Base-by-base conservation (phyloP, 2,797 vertebrate genomes). In the Remorina albescens region DNA sequence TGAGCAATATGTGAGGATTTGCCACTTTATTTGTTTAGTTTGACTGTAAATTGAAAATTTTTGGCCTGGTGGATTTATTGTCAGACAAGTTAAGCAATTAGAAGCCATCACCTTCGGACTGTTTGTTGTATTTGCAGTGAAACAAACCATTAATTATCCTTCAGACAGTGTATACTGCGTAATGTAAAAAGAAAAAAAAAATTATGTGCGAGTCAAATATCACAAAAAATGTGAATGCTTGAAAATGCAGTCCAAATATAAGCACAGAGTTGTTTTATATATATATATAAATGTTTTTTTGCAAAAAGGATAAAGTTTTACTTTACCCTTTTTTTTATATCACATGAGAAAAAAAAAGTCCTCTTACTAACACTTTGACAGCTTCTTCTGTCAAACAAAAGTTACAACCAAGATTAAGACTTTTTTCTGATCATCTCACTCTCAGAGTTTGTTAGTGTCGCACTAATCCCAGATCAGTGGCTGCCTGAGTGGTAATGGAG, bases 391-490 rank as follows among this genome's bases (percentile, higher is more conserved):
- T 80, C 34, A 58, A 63, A 18, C 12, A 23, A 46, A 37, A 72
- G 51, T 83, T 71, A 66, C 2, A 18, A 71, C 21, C 54, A 69
- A 53, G 28, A 55, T 21, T 64, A 6, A 1, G 61, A 44, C 56
- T 42, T 44, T 56, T 86, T 78, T 82, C 57, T 69, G 49, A 57
- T 57, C 66, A 44, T 64, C 49, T 79, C 47, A 13, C 58, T 81
- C 58, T 67, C 78, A 46, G 36, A 15, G 58, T 76, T 71, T 19
- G 58, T 74, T 34, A 82, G 66, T 69, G 36, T 86, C 47, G 41
- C 49, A 12, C 74, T 85, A 81, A 88, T 78, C 78, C 76, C 53
- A 74, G 58, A 77, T 88, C 86, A 87, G 79, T 60, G 76, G 62
- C 61, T 30, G 80, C 57, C 42, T 75, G 16, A 58, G 80, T 85